Evolutionary conservation across 2,888 invertebrate genomes (phyloP), one percentile per base, ranked within the genome.

Genomic region (Trachelus troglodyta): DNA sequence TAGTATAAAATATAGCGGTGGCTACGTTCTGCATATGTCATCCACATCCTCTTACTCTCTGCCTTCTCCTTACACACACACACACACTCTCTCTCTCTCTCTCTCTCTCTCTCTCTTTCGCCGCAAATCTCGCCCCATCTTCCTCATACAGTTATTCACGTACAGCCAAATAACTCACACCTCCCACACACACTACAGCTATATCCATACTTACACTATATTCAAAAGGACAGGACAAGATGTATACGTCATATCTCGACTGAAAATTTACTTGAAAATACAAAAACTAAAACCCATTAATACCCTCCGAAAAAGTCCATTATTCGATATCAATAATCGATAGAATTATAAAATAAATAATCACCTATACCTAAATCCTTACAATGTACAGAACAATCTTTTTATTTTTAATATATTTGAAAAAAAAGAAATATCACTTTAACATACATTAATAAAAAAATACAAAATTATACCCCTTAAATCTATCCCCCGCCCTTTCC

Each of bases 11-110:
- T 90, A 90, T 87, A 86, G 88, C 87, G 88, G 87, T 87, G 87
- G 89, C 86, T 86, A 86, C 85, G 86, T 87, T 90, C 86, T 90
- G 90, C 90, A 90, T 90, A 90, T 90, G 90, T 90, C 90, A 88
- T 90, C 87, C 87, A 81, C 85, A 88, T 85, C 86, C 87, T 89
- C 86, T 84, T 85, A 83, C 87, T 85, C 86, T 81, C 79, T 77
- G 56, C 69, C 81, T 79, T 81, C 79, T 81, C 31, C 69, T 30
- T 30, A 69, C 31, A 23, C 23, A 4, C 40, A 1, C 15, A 15
- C 15, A 2, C 37, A n/a, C n/a, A n/a, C n/a, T 37, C 11, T 12
- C 37, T 37, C 12, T 12, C 35, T 12, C 37, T 37, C 37, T 12
- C 73, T 75, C 77, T 80, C 56, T 73, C 75, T 73, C 75, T 77